Conservation (phyloP, 2,888 invertebrate genomes). For the Eristalis tenax region DNA sequence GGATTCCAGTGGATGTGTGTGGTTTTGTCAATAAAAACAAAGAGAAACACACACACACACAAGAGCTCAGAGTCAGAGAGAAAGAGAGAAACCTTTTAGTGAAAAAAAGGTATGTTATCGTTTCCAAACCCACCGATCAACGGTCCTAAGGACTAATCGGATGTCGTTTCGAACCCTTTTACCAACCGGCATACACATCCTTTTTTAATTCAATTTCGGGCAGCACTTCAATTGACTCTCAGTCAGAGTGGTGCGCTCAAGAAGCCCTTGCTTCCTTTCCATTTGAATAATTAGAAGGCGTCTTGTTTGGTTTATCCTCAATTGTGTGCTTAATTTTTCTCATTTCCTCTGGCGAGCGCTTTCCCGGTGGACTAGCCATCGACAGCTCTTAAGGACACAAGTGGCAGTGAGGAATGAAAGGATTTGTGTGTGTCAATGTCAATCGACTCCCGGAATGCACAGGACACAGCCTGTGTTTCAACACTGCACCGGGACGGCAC, state of each 20-base stretch:
- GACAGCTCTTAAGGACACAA: neutral
- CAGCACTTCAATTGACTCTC: neutral
- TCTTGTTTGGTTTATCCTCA: neutral
- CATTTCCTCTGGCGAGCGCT: neutral
- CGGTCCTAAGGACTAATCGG: neutral
- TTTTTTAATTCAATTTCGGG: neutral
- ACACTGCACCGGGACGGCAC: no score
- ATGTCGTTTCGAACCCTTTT: slow-evolving; percentile 15
- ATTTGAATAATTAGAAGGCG: slow-evolving; percentile 1
- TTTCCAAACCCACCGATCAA: neutral
- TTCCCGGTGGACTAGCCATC: neutral
- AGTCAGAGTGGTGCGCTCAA: neutral
- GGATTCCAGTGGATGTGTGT: neutral
- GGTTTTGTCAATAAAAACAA: neutral
- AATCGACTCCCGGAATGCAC: neutral
- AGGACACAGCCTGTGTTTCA: neutral
- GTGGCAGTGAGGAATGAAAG: neutral
- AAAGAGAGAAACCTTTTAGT: slow-evolving; percentile 28
- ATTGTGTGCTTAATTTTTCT: neutral
- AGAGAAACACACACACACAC: neutral
- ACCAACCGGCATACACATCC: neutral
- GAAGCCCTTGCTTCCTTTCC: neutral
- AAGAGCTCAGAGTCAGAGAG: neutral
- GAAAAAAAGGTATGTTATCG: neutral
- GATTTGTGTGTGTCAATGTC: neutral